phyloP scores from a whole-genome alignment of 2,113 vertebrate genomes.

The Vulpes lagopus region DNA sequence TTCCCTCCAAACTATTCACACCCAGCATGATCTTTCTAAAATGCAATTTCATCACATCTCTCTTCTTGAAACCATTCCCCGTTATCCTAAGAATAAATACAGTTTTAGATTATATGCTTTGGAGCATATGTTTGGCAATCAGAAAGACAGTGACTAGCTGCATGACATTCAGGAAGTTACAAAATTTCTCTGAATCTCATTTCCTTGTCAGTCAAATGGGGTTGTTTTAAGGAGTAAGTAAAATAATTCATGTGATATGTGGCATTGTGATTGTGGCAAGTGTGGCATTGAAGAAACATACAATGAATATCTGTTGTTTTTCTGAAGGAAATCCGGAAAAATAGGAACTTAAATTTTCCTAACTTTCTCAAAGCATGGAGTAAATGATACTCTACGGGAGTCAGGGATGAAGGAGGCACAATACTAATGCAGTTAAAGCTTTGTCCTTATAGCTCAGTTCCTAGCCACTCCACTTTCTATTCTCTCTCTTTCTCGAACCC shows the following conservation, averaged over 20 bases:
- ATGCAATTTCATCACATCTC: neutral
- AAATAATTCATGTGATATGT: neutral
- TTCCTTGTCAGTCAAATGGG: neutral
- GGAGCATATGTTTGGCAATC: neutral
- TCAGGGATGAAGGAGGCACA: neutral
- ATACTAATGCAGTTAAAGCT: neutral
- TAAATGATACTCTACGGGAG: neutral
- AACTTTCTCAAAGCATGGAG: neutral
- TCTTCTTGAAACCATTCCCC: neutral
- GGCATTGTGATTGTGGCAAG: too few species aligned
- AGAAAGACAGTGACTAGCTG: neutral
- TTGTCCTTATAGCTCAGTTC: neutral
- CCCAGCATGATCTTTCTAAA: neutral
- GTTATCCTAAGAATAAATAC: neutral
- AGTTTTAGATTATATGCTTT: neutral
- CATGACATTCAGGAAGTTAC: neutral
- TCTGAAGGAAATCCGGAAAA: neutral
- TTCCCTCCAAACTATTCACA: neutral
- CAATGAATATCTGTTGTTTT: slow-evolving; percentile 14
- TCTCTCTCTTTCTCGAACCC: neutral
- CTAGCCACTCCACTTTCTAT: neutral
- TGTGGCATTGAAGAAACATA: neutral
- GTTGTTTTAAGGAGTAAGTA: neutral
- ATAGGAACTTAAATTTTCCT: neutral
- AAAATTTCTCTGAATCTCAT: neutral